These are phyloP conservation scores for Galeopsomyia nigrocyanea DNA, from an alignment of 2,888 invertebrate species.

Conservation along the genomic window DNA sequence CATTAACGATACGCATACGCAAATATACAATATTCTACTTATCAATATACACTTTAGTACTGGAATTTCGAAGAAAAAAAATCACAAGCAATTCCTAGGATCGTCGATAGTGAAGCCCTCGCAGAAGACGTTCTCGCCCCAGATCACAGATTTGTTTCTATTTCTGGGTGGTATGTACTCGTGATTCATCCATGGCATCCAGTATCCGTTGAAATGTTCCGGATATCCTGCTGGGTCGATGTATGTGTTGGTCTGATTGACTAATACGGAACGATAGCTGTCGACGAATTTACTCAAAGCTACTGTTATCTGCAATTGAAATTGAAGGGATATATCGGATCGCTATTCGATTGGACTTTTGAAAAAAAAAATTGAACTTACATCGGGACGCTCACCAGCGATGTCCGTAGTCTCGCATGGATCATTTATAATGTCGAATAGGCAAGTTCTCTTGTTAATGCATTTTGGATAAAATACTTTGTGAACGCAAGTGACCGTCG, in stretches of 20 bases:
- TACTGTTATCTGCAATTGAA: conserved; percentile 11
- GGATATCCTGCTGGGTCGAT: conserved; percentile 56
- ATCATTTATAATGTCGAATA: conserved; percentile 59
- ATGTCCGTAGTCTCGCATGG: conserved; percentile 63
- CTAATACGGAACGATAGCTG: conserved; percentile 40
- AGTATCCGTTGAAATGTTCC: conserved; percentile 55
- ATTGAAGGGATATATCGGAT: not conserved
- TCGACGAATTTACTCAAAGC: conserved; percentile 12
- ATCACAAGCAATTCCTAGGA: conserved; percentile 38
- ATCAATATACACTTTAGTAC: not conserved
- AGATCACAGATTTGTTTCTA: conserved; percentile 31
- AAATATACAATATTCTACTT: not conserved
- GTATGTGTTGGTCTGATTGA: conserved; percentile 49
- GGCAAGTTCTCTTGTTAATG: conserved; percentile 48
- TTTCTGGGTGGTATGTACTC: conserved; percentile 30
- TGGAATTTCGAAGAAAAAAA: not conserved
- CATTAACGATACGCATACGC: too few species aligned
- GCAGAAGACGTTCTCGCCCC: conserved; percentile 6
- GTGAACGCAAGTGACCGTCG: conserved; percentile 52
- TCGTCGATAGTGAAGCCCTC: conserved; percentile 33
- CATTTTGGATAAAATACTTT: conserved; percentile 50
- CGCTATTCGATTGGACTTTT: not conserved
- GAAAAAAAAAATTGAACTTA: conserved; percentile 38
- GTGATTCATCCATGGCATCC: conserved; percentile 60
- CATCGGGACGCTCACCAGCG: conserved; percentile 54